These are phyloP conservation scores for Pollimyrus isidori DNA, from an alignment of 2,113 vertebrate species.

Conservation along the genomic window DNA sequence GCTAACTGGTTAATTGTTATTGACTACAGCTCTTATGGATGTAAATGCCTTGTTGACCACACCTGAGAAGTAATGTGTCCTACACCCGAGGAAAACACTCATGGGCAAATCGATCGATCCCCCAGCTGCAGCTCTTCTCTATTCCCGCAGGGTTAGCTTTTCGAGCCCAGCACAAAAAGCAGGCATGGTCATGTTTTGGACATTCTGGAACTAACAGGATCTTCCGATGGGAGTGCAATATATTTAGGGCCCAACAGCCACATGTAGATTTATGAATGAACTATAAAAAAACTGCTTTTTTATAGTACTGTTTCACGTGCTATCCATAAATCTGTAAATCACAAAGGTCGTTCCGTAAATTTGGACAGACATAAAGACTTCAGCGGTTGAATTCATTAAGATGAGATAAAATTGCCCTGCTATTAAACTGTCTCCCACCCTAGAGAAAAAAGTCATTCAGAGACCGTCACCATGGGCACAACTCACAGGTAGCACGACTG, in stretches of 20 bases:
- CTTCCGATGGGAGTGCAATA: background rate
- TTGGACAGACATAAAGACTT: conserved; percentile 10
- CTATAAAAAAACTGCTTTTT: background rate
- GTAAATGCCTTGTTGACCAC: background rate
- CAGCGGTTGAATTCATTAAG: background rate
- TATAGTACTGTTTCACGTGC: background rate
- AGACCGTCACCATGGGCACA: background rate
- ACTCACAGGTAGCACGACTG: background rate
- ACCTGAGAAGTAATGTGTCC: background rate
- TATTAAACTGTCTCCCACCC: background rate
- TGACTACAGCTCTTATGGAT: background rate
- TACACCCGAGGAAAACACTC: background rate
- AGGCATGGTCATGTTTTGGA: background rate
- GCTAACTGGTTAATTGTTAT: background rate
- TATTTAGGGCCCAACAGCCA: background rate
- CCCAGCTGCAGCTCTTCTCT: background rate
- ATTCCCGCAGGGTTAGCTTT: background rate
- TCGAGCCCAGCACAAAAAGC: background rate
- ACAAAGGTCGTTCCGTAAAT: background rate
- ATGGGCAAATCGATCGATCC: background rate
- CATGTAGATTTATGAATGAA: background rate
- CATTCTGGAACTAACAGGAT: background rate
- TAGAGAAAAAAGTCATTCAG: background rate
- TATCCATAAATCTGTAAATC: conserved; percentile 6
- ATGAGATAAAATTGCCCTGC: background rate